Conservation (phyloP, 2,797 vertebrate species). For the Tarsius wallacei region DNA sequence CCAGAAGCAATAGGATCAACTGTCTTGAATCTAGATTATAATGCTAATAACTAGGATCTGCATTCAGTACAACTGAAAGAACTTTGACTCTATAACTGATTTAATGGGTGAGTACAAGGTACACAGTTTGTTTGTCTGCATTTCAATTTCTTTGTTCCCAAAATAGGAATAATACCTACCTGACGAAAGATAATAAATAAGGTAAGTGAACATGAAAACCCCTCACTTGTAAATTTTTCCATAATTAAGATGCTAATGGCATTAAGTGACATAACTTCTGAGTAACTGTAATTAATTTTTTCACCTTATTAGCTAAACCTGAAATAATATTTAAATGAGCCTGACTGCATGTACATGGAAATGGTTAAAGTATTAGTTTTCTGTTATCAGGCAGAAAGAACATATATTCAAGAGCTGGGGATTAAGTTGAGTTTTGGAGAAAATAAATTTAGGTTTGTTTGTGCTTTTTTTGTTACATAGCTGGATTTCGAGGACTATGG, state of each 20-base stretch:
- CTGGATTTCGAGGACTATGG: background rate
- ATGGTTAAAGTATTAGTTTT: background rate
- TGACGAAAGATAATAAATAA: background rate
- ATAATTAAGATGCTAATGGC: background rate
- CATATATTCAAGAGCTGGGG: background rate
- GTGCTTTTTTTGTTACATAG: background rate
- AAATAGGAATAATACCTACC: background rate
- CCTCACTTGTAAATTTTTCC: background rate
- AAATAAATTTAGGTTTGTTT: background rate
- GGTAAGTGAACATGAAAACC: background rate
- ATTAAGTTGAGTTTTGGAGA: background rate
- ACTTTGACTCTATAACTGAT: background rate
- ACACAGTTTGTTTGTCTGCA: background rate
- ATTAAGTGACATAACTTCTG: background rate
- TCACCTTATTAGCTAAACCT: constrained; percentile 20
- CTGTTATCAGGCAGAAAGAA: background rate
- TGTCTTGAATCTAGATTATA: background rate
- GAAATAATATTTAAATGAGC: constrained; percentile 24
- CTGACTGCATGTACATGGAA: background rate
- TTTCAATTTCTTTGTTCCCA: too few relatives aligned
- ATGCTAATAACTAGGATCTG: background rate
- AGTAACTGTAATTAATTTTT: constrained; percentile 42
- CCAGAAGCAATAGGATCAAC: background rate
- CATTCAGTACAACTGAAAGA: background rate
- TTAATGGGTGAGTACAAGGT: background rate